Conservation (phyloP, 37 sponge, comb jelly and placozoan species). For the Beroe ovata region DNA sequence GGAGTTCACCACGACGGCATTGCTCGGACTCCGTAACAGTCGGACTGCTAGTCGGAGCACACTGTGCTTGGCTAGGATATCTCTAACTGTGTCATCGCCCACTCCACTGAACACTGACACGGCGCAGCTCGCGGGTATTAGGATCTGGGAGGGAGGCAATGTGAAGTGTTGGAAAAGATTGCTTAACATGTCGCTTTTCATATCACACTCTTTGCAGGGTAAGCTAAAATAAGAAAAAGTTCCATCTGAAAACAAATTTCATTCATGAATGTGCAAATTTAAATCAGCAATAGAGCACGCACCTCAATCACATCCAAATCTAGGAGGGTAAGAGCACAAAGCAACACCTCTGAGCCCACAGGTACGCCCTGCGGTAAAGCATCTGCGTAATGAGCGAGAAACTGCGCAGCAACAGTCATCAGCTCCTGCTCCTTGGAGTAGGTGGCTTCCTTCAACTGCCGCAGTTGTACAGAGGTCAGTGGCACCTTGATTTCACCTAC, state of each 20-base stretch:
- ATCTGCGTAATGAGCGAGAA: slow-evolving; percentile 63
- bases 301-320: slow-evolving; percentile 37
- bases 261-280: too few species aligned
- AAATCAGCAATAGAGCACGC: too few species aligned
- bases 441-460: slow-evolving; percentile 7
- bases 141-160: slow-evolving; percentile 20
- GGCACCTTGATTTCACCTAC: slow-evolving; percentile 34
- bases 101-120: slow-evolving; percentile 16
- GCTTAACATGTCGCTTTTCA: too few species aligned
- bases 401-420: slow-evolving; percentile 44
- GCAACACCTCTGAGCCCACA: background rate
- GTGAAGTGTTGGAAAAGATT: too few species aligned
- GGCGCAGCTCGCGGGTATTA: slow-evolving; percentile 39
- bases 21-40: slow-evolving; percentile 48
- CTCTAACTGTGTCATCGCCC: slow-evolving; percentile 35
- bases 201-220: too few species aligned
- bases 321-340: slow-evolving; percentile 10
- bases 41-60: slow-evolving; percentile 6
- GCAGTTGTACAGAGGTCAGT: background rate
- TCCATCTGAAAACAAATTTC: too few species aligned
- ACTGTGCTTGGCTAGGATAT: slow-evolving; percentile 38
- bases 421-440: background rate
- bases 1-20: slow-evolving; percentile 40
- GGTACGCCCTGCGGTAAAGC: background rate
- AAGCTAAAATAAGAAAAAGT: too few species aligned